Percentiles rank a stretch among this genome's conserved stretches.
These are phyloP conservation scores for Xestia sexstrigata DNA, from an alignment of 2,888 invertebrate genomes.

Conservation along the genomic window DNA sequence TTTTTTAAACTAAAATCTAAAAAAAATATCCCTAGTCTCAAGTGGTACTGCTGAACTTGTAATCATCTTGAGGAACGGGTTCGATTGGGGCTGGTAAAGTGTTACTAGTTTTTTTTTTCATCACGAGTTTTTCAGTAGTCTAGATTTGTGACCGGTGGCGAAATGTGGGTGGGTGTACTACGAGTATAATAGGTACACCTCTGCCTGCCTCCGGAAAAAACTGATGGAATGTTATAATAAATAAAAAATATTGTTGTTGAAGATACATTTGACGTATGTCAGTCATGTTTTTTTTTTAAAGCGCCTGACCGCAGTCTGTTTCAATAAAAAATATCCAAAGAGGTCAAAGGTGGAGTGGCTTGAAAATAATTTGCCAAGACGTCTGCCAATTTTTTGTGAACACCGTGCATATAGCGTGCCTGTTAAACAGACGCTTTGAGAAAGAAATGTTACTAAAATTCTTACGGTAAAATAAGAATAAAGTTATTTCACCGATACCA, in stretches of 20 bases:
- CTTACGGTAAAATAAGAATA: background rate
- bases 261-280: constrained; percentile 22
- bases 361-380: constrained; percentile 22
- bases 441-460: background rate
- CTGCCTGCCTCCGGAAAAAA: background rate
- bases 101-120: background rate
- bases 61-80: background rate
- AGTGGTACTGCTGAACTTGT: background rate
- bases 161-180: background rate
- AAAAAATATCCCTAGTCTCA: background rate
- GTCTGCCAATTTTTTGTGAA: constrained; percentile 19
- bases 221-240: background rate
- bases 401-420: background rate
- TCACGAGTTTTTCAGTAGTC: background rate
- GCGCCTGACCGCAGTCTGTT: constrained; percentile 3
- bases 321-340: constrained; percentile 10
- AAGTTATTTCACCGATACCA: background rate
- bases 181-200: background rate
- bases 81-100: background rate
- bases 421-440: background rate
- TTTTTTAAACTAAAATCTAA: too few relatives aligned
- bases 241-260: constrained; percentile 10
- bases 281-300: constrained; percentile 23
- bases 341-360: constrained; percentile 32
- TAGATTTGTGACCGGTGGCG: background rate